Base-by-base conservation (phyloP, 2,797 vertebrate species). In the Limnodromus scolopaceus region DNA sequence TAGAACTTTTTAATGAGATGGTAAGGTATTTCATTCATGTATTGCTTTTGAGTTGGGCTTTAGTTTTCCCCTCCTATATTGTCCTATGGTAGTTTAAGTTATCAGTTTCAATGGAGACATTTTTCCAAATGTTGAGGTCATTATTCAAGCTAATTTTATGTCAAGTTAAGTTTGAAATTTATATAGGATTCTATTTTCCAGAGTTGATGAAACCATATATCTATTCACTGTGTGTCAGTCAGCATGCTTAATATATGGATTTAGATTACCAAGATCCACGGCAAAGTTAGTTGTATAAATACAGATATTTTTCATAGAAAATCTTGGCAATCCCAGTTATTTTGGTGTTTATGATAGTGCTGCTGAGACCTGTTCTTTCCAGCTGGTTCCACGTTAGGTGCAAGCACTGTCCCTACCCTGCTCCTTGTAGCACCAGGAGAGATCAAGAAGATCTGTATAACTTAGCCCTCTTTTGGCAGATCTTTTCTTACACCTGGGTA, bases 371-470 rank as follows among this genome's bases (percentile, higher is more conserved):
- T 24, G 15, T 55, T 85, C 16, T 87, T 77, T 24, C 36, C 14
- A 20, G 23, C 5, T 0, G 0, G n/a, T 20, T 32, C 36, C 23
- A 5, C 6, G 2, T 46, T 53, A 51, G 36, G 60, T 69, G 30
- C 23, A 48, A 51, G 27, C 30, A 27, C 38, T 41, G 10, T 83
- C 64, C 64, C 16, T 80, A 23, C 23, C 18, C 51, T 70, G 39
- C 38, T 43, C 8, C 36, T 74, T 4, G 11, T 34, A 77, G 19
- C 55, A 70, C 23, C 22, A 46, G 49, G 23, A 53, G 43, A 58
- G 76, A 9, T 39, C 23, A 57, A 49, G 64, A 55, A 23, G 4
- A 58, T 63, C n/a, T 58, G 2, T 58, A 43, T 48, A 27, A 63
- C 81, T 92, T 78, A 75, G 24, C 32, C 22, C 10, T 68, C n/a